Conservation (phyloP, 2,888 invertebrate genomes). For the Dryococelus australis region DNA sequence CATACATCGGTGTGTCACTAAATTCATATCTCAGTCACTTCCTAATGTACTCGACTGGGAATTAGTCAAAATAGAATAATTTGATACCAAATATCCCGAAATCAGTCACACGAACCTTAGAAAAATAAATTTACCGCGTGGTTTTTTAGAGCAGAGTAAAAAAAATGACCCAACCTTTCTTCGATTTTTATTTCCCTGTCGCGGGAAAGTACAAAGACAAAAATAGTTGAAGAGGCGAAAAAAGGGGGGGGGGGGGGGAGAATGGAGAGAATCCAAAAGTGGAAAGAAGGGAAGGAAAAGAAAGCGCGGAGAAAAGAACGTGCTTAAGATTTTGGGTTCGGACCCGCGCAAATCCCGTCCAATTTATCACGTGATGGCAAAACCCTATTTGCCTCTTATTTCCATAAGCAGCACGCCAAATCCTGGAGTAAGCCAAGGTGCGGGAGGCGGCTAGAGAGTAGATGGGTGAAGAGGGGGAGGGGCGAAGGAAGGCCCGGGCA, state of each 20-base stretch:
- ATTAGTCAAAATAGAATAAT: too few relatives aligned
- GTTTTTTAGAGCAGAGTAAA: neutral
- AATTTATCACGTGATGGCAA: constrained; percentile 31
- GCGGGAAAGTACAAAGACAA: neutral
- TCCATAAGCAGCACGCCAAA: constrained; percentile 26
- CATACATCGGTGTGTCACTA: too few relatives aligned
- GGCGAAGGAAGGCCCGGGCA: neutral
- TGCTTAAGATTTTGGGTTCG: constrained; percentile 19
- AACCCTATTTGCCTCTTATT: constrained; percentile 27
- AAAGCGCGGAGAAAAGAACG: constrained; percentile 5
- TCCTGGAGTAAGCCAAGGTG: constrained; percentile 19
- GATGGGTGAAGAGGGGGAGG: neutral
- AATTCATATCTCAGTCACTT: too few relatives aligned
- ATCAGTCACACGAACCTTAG: neutral
- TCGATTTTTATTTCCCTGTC: constrained; percentile 10
- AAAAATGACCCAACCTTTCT: neutral
- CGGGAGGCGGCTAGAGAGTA: neutral
- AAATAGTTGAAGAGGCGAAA: neutral
- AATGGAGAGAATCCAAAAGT: neutral
- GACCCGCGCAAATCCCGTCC: constrained; percentile 33
- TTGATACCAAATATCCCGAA: too few relatives aligned
- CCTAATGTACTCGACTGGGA: too few relatives aligned
- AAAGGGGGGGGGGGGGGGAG: neutral
- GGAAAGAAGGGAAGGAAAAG: constrained; percentile 21
- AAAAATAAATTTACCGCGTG: neutral